Percentiles rank a stretch among this genome's conserved stretches.
phyloP scores from a whole-genome alignment of 2,888 invertebrate species.

The Philaethria dido region DNA sequence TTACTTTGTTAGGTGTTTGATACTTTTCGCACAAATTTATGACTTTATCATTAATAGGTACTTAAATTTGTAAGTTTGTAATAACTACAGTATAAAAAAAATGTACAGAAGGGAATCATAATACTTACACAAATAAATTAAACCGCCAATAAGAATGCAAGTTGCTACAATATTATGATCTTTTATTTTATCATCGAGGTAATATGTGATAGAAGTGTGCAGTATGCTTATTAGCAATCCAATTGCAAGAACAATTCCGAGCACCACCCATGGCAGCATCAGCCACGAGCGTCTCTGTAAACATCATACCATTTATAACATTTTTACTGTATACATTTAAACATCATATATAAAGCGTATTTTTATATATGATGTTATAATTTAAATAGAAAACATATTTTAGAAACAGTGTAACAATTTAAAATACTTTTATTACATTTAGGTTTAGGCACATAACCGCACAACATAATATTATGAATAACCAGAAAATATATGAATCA shows the following conservation, averaged over 20 bases:
- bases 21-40: no score
- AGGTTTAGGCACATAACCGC: no score
- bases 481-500: background rate
- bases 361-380: no score
- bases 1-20: no score
- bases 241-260: slow-evolving; percentile 91
- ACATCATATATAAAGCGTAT: no score
- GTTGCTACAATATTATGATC: slow-evolving; percentile 66
- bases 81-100: background rate
- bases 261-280: slow-evolving; percentile 93
- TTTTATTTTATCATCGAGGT: slow-evolving; percentile 79
- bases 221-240: slow-evolving; percentile 91
- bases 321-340: no score
- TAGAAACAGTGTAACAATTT: no score
- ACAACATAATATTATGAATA: no score
- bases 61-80: background rate
- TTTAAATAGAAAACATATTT: no score
- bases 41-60: no score
- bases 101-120: background rate
- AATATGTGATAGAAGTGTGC: slow-evolving; percentile 90
- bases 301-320: background rate
- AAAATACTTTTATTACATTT: background rate
- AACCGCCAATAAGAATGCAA: slow-evolving; percentile 70
- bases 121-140: slow-evolving; percentile 72
- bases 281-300: slow-evolving; percentile 90